A percentile compares a stretch with the other conserved stretches of the same genome.
Evolutionary conservation across 2,888 invertebrate genomes (phyloP).

Genomic region (Plutella xylostella): DNA sequence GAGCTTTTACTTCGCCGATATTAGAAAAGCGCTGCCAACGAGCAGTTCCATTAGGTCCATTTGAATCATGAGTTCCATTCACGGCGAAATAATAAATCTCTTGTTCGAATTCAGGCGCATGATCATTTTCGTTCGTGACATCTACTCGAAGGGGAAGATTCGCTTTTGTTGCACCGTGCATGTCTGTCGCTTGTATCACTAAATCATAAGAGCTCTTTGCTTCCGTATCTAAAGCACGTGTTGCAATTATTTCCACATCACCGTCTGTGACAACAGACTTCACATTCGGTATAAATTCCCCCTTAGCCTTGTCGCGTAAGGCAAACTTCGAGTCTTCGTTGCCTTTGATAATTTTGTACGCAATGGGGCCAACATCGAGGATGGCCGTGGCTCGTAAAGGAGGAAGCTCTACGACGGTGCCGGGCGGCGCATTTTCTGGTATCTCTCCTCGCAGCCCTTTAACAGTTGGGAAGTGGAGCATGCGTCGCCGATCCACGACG

Average conservation of each 20-base stretch:
- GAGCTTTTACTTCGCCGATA: constrained; percentile 87
- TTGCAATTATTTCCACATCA: constrained; percentile 81
- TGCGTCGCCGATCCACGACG: constrained; percentile 84
- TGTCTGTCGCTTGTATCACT: constrained; percentile 83
- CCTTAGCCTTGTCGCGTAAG: constrained; percentile 71
- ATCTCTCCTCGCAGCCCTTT: constrained; percentile 77
- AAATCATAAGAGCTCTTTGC: constrained; percentile 77
- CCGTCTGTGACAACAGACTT: constrained; percentile 68
- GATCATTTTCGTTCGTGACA: constrained; percentile 91
- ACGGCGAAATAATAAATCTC: constrained; percentile 82
- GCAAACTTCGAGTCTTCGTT: constrained; percentile 81
- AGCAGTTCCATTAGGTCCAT: constrained; percentile 70
- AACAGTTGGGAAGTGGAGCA: constrained; percentile 80
- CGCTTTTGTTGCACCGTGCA: constrained; percentile 83
- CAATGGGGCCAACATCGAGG: constrained; percentile 75
- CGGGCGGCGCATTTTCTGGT: constrained; percentile 80
- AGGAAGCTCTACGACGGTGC: constrained; percentile 78
- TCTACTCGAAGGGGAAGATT: constrained; percentile 81
- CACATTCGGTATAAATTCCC: constrained; percentile 49
- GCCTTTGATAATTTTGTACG: constrained; percentile 84
- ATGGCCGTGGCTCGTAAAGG: constrained; percentile 78
- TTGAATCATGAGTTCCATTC: constrained; percentile 72
- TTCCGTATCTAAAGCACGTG: constrained; percentile 84
- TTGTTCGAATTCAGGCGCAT: constrained; percentile 86
- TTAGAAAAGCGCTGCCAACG: constrained; percentile 84